A percentile compares a stretch with the other conserved stretches of the same genome.
These are phyloP conservation scores for human (Homo sapiens) DNA, from an alignment of 2,113 vertebrate genomes.

Conservation along the genomic window DNA sequence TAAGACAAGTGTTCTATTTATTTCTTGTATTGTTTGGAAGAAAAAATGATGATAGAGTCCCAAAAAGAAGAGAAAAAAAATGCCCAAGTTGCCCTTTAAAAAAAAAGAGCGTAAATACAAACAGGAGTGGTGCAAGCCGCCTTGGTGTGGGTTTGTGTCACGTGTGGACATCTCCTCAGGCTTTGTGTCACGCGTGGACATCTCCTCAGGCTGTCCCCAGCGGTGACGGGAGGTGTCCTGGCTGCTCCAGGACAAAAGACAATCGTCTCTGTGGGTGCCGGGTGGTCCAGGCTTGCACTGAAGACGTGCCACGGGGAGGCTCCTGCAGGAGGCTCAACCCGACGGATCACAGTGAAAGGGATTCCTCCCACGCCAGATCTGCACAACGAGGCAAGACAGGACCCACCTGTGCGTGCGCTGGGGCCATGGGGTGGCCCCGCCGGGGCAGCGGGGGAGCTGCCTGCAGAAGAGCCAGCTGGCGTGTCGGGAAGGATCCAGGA, in stretches of 20 bases:
- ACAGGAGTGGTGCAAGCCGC: fast-evolving
- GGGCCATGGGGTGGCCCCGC: background rate
- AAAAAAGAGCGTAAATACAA: background rate
- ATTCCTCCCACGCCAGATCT: background rate
- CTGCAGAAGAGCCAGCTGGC: fast-evolving
- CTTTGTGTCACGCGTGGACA: fast-evolving
- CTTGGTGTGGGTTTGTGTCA: background rate
- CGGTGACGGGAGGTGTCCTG: no score
- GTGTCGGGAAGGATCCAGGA: background rate
- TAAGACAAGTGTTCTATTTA: constrained; percentile 67
- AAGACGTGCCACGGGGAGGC: background rate
- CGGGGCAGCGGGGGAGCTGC: fast-evolving
- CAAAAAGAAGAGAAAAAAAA: background rate
- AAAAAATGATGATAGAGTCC: background rate
- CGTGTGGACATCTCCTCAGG: fast-evolving
- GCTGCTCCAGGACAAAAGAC: background rate
- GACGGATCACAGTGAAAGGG: fast-evolving
- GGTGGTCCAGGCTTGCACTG: background rate
- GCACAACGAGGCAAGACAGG: fast-evolving
- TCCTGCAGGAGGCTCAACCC: fast-evolving
- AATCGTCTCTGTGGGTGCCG: fast-evolving
- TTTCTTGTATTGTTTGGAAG: constrained; percentile 63
- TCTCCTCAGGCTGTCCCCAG: background rate
- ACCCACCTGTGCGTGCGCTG: fast-evolving
- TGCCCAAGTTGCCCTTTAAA: background rate